phyloP scores from a whole-genome alignment of 1,140 invertebrate species.

The Drosophila burlai region DNA sequence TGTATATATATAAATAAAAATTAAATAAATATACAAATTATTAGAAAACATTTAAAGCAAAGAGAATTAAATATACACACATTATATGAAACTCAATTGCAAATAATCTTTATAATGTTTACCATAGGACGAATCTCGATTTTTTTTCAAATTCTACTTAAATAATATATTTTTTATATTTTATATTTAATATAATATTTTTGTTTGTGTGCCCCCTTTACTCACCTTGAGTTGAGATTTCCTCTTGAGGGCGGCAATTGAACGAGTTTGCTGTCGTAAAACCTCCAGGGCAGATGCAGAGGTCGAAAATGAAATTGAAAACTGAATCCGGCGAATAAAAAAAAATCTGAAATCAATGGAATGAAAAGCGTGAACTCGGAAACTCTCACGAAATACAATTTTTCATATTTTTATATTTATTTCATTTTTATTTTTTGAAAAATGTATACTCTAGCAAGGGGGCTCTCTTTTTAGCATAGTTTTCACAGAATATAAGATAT shows the following conservation, averaged over 20 bases:
- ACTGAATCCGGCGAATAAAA: constrained; percentile 12
- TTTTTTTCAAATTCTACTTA: not conserved
- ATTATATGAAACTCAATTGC: not conserved
- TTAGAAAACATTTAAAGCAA: not conserved
- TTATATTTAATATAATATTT: not conserved
- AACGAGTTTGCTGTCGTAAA: constrained; percentile 81
- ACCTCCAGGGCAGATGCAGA: constrained; percentile 71
- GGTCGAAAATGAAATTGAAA: constrained; percentile 27
- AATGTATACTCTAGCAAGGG: constrained; percentile 8
- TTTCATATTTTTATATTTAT: not conserved
- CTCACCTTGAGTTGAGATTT: constrained; percentile 85
- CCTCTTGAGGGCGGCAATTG: constrained; percentile 84
- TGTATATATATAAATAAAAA: not conserved
- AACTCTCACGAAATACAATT: constrained; percentile 15
- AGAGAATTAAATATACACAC: not conserved
- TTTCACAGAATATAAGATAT: not conserved
- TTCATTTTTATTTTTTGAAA: not conserved
- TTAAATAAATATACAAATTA: not conserved
- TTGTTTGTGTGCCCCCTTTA: not conserved
- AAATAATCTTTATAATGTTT: not conserved
- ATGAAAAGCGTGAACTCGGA: constrained; percentile 13
- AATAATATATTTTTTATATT: not conserved
- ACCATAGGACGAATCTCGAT: accelerated
- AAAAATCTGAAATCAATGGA: constrained; percentile 20
- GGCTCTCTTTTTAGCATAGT: not conserved